These are phyloP conservation scores for Trilocha varians DNA, from an alignment of 2,888 invertebrate genomes.

Conservation along the genomic window DNA sequence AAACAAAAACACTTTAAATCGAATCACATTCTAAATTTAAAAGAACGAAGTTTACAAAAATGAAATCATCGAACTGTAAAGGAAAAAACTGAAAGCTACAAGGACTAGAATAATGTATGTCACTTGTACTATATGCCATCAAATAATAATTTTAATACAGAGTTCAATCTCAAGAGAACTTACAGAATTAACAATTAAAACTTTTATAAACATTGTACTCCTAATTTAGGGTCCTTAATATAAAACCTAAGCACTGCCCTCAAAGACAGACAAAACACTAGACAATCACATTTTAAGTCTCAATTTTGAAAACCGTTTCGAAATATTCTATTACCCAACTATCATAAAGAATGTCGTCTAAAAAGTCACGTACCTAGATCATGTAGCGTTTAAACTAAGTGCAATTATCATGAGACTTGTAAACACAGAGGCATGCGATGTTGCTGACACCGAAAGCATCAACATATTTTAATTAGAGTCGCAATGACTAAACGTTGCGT, in stretches of 20 bases:
- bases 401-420: background rate
- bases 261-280: background rate
- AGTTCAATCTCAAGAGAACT: no score
- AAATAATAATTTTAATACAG: no score
- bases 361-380: background rate
- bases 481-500: constrained; percentile 6
- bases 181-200: background rate
- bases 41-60: no score
- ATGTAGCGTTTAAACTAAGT: background rate
- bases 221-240: background rate
- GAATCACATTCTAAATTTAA: no score
- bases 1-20: constrained; percentile 3
- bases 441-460: constrained; percentile 3
- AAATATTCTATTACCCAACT: background rate
- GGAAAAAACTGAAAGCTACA: no score
- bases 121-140: no score
- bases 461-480: constrained; percentile 6
- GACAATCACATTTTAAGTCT: background rate
- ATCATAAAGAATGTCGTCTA: background rate
- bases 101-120: no score
- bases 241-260: background rate
- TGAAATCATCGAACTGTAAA: no score
- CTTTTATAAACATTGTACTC: background rate
- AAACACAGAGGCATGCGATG: constrained; percentile 6
- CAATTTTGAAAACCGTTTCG: background rate